A percentile compares a stretch with the other conserved stretches of the same genome.
These are phyloP conservation scores for Cichlasoma orientale DNA, from an alignment of 2,797 vertebrate genomes.

Conservation along the genomic window DNA sequence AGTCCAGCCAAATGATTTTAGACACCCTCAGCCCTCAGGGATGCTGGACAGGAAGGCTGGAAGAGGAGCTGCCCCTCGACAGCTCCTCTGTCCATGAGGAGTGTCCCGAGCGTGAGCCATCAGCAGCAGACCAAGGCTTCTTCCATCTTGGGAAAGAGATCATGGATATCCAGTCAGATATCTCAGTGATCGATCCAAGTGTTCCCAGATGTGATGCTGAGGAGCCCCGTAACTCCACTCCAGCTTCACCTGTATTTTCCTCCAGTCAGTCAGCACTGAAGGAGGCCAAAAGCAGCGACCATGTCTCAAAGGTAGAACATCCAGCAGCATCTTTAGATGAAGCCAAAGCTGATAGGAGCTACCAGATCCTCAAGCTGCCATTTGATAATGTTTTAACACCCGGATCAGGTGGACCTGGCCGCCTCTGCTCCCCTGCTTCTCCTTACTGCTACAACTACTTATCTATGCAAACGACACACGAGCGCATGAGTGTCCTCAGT, in stretches of 20 bases:
- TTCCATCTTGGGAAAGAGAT: constrained; percentile 31
- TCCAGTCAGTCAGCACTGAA: neutral
- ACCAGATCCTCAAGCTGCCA: constrained; percentile 75
- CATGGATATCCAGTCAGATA: constrained; percentile 54
- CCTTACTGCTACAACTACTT: constrained; percentile 77
- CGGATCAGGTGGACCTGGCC: constrained; percentile 34
- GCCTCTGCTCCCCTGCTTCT: constrained; percentile 46
- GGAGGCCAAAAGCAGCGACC: neutral
- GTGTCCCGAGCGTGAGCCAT: neutral
- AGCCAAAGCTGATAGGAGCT: constrained; percentile 31
- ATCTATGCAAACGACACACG: constrained; percentile 66
- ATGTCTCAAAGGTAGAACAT: constrained; percentile 5
- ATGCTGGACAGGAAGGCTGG: constrained; percentile 61
- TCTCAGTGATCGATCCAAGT: constrained; percentile 16
- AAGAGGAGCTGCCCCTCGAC: constrained; percentile 71
- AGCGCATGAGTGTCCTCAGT: constrained; percentile 81
- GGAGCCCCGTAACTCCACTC: constrained; percentile 16
- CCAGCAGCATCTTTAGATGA: constrained; percentile 8
- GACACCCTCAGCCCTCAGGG: constrained; percentile 43
- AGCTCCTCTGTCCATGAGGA: constrained; percentile 76
- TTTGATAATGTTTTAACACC: constrained; percentile 58
- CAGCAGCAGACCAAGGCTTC: neutral
- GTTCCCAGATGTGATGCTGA: constrained; percentile 20
- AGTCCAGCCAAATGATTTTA: constrained; percentile 49
- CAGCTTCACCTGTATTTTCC: neutral